These are phyloP conservation scores for Heliconius himera DNA, from an alignment of 1,140 invertebrate species.

Conservation along the genomic window DNA sequence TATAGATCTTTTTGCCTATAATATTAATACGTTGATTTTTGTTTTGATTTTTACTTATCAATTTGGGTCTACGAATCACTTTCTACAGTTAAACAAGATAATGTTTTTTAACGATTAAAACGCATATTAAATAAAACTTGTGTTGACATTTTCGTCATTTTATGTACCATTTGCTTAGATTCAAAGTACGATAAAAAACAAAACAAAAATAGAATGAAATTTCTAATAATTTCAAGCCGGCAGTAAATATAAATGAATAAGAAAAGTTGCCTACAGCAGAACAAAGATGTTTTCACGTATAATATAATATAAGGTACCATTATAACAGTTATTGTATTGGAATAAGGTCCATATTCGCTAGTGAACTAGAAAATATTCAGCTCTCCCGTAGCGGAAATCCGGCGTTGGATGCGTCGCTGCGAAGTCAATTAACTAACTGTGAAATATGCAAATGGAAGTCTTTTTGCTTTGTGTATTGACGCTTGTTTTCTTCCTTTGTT, in stretches of 20 bases:
- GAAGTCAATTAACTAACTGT: slow-evolving; percentile 53
- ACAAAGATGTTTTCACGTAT: slow-evolving; percentile 32
- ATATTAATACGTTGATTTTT: too few species aligned
- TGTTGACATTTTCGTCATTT: too few species aligned
- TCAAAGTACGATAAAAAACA: too few species aligned
- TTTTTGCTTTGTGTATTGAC: slow-evolving; percentile 47
- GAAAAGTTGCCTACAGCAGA: slow-evolving; percentile 28
- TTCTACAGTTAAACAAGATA: too few species aligned
- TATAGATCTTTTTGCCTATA: too few species aligned
- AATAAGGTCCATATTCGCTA: slow-evolving; percentile 23
- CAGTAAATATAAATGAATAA: slow-evolving; percentile 32
- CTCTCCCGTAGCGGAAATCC: slow-evolving; percentile 34
- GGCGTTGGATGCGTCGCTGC: slow-evolving; percentile 42
- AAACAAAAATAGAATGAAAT: background rate
- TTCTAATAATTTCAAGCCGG: slow-evolving; percentile 13
- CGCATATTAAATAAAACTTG: too few species aligned
- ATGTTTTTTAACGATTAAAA: too few species aligned
- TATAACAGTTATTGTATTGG: slow-evolving; percentile 15
- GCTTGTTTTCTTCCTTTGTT: slow-evolving; percentile 41
- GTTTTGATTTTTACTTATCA: too few species aligned
- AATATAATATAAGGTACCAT: background rate
- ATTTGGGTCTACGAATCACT: too few species aligned
- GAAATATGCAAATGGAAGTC: slow-evolving; percentile 56
- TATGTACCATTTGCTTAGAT: too few species aligned
- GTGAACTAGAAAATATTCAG: slow-evolving; percentile 25